Conservation (phyloP, 2,797 vertebrate genomes). For the Parauchenoglanis punctatus region DNA sequence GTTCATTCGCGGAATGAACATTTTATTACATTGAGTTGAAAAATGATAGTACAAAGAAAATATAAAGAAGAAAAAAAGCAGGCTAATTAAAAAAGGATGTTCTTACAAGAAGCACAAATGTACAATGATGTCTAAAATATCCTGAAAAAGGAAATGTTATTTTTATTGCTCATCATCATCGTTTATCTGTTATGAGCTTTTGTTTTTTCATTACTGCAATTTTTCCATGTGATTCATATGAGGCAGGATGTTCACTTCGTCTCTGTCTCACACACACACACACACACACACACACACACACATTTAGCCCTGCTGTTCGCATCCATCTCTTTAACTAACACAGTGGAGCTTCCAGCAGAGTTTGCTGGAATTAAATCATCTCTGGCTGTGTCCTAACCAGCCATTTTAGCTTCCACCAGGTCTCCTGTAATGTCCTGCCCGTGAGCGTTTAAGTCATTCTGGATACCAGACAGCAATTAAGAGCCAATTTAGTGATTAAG, state of each 20-base stretch:
- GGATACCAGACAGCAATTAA: constrained; percentile 79
- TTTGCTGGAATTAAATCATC: constrained; percentile 56
- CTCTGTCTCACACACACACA: not conserved
- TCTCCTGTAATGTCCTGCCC: constrained; percentile 58
- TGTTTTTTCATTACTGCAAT: not conserved
- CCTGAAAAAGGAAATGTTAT: not conserved
- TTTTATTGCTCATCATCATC: not conserved
- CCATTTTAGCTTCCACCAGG: constrained; percentile 31
- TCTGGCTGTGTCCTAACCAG: constrained; percentile 40
- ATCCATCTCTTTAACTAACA: not conserved
- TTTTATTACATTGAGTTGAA: not conserved
- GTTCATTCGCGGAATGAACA: not conserved
- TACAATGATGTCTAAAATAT: not conserved
- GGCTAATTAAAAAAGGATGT: not conserved
- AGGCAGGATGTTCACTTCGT: not conserved
- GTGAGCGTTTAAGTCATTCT: constrained; percentile 78
- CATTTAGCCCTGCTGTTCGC: constrained; percentile 12
- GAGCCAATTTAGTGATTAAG: constrained; percentile 80
- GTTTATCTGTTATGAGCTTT: not conserved
- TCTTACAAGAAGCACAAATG: not conserved
- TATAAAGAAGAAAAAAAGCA: not conserved
- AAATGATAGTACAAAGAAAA: not conserved
- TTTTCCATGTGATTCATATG: not conserved
- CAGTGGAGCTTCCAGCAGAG: not conserved
- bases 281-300: constrained; percentile 12